These are phyloP conservation scores for Girardinichthys multiradiatus DNA, from an alignment of 2,113 vertebrate species.

Conservation along the genomic window DNA sequence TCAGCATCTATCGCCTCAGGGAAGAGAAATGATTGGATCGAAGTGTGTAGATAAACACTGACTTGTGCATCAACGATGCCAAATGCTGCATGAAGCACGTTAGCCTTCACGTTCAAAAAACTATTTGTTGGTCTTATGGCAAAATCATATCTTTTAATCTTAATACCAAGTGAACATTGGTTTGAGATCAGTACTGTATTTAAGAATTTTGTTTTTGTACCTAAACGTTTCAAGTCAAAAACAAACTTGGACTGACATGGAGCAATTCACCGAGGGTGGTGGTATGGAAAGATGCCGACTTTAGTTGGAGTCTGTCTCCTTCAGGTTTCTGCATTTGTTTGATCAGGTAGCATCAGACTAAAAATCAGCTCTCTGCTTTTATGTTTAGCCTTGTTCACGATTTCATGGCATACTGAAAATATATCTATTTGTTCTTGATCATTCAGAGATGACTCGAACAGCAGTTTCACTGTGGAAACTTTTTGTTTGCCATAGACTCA, in stretches of 20 bases:
- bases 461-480: background rate
- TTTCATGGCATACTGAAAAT: conserved; percentile 4
- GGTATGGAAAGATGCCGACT: conserved; percentile 29
- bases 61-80: conserved; percentile 34
- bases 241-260: conserved; percentile 34
- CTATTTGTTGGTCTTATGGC: conserved; percentile 32
- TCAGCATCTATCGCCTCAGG: conserved; percentile 49
- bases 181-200: conserved; percentile 22
- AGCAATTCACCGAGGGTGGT: conserved; percentile 14
- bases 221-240: conserved; percentile 35
- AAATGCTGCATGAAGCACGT: conserved; percentile 29
- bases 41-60: conserved; percentile 57
- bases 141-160: conserved; percentile 41
- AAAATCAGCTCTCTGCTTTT: conserved; percentile 12
- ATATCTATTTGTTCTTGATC: background rate
- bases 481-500: background rate
- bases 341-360: conserved; percentile 38
- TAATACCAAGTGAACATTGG: conserved; percentile 45
- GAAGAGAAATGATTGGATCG: conserved; percentile 58
- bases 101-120: conserved; percentile 18
- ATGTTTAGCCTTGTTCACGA: conserved; percentile 21
- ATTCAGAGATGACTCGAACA: background rate
- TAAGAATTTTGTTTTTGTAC: conserved; percentile 22
- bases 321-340: conserved; percentile 33
- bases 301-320: conserved; percentile 36